Evolutionary conservation across 2,797 vertebrate genomes (phyloP).

Genomic region (Arnoldichthys spilopterus): DNA sequence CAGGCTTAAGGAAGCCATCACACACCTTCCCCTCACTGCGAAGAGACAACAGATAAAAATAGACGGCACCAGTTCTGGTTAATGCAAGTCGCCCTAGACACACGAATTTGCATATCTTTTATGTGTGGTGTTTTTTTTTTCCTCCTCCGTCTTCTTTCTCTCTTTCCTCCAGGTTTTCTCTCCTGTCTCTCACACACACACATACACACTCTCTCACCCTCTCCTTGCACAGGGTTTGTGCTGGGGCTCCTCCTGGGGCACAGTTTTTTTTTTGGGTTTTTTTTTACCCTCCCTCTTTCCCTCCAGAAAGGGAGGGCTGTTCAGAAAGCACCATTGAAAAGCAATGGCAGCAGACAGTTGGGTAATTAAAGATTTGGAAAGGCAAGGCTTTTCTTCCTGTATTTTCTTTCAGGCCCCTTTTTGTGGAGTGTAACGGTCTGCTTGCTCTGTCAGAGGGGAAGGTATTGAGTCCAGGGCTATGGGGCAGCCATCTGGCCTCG

Average conservation of each 20-base stretch:
- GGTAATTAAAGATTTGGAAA: constrained; percentile 79
- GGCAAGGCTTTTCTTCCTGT: constrained; percentile 60
- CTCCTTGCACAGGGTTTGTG: constrained; percentile 67
- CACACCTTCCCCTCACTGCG: constrained; percentile 68
- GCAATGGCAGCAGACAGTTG: constrained; percentile 66
- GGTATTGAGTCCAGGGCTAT: constrained; percentile 70
- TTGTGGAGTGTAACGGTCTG: constrained; percentile 70
- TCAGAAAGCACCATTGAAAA: constrained; percentile 69
- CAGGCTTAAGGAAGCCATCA: constrained; percentile 81
- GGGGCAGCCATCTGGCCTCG: constrained; percentile 73
- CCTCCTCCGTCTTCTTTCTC: constrained; percentile 37
- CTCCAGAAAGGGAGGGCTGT: constrained; percentile 40
- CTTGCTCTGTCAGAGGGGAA: constrained; percentile 67
- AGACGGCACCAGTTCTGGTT: constrained; percentile 69
- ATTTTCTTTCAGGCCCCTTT: constrained; percentile 60
- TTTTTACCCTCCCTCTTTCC: constrained; percentile 31
- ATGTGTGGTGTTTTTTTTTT: constrained; percentile 56
- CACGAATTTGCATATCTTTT: constrained; percentile 80
- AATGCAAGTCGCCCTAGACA: constrained; percentile 76
- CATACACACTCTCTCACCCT: constrained; percentile 7
- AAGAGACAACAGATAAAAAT: constrained; percentile 62
- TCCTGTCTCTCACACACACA: constrained; percentile 27
- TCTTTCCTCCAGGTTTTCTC: constrained; percentile 28
- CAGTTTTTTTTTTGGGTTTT: constrained; percentile 21
- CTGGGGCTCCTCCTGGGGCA: constrained; percentile 61